Evolutionary conservation across 2,113 vertebrate genomes (phyloP).

Genomic region (Phyllostomus discolor): DNA sequence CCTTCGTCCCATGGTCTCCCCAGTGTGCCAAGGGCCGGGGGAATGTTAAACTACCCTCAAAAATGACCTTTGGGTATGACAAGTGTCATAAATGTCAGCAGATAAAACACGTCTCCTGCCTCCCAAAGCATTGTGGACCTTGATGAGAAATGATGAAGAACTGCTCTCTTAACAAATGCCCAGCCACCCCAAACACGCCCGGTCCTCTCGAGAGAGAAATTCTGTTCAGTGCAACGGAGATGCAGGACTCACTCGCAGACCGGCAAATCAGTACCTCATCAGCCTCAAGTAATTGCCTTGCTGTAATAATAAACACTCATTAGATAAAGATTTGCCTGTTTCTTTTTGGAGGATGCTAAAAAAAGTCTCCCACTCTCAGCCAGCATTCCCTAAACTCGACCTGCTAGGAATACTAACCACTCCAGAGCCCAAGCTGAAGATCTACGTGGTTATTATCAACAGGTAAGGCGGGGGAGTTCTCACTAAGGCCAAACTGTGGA

Average conservation of each 20-base stretch:
- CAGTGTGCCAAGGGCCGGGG: background rate
- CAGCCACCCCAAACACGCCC: background rate
- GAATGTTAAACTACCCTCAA: background rate
- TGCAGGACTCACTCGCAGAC: background rate
- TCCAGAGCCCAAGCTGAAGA: background rate
- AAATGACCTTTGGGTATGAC: background rate
- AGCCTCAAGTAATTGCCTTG: background rate
- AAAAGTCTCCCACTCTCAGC: background rate
- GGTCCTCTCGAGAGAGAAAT: background rate
- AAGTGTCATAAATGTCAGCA: background rate
- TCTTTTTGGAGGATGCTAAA: background rate
- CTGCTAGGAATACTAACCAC: background rate
- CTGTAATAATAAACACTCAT: background rate
- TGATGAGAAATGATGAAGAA: background rate
- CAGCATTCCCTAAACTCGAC: background rate
- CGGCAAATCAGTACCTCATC: background rate
- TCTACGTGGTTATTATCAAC: background rate
- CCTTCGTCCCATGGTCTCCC: background rate
- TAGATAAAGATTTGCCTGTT: background rate
- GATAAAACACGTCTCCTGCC: background rate
- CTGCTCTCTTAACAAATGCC: background rate
- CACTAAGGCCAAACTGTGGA: background rate
- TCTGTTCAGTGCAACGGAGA: accelerated
- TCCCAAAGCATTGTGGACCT: background rate
- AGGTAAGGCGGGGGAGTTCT: background rate